These are phyloP conservation scores for Puntigrus tetrazona DNA, from an alignment of 2,113 vertebrate species.

Conservation along the genomic window DNA sequence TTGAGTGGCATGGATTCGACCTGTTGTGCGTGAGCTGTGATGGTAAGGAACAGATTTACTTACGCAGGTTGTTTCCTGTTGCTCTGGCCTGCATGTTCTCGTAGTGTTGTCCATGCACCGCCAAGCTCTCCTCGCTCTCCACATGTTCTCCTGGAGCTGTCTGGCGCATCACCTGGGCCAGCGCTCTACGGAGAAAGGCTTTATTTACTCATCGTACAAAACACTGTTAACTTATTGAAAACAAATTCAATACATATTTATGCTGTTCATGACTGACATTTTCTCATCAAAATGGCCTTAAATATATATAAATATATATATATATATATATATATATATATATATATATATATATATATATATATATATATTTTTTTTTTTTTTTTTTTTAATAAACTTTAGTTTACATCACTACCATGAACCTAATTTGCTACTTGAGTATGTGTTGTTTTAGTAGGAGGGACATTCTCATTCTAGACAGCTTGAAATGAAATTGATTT, in stretches of 20 bases:
- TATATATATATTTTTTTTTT: no score
- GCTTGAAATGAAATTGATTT: no score
- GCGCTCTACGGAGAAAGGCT: conserved; percentile 80
- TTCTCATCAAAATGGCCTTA: background rate
- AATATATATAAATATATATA: no score
- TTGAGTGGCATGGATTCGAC: background rate
- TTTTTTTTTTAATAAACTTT: no score
- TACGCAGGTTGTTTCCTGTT: conserved; percentile 87
- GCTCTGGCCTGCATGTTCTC: conserved; percentile 87
- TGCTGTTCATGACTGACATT: background rate
- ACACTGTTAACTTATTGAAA: background rate
- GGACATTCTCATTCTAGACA: background rate
- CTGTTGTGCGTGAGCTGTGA: background rate
- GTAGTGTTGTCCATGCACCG: conserved; percentile 87
- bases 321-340: no score
- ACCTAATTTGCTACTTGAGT: no score
- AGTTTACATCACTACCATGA: no score
- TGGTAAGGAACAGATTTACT: conserved; percentile 72
- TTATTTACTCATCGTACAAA: conserved; percentile 38
- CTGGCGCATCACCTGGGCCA: conserved; percentile 93
- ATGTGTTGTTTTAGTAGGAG: no score
- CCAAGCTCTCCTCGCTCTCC: conserved; percentile 86
- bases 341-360: no score
- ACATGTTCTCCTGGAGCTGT: conserved; percentile 84
- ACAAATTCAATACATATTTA: background rate